Conservation (phyloP, 2,797 vertebrate genomes). For the Petrocephalus schoutedeni region DNA sequence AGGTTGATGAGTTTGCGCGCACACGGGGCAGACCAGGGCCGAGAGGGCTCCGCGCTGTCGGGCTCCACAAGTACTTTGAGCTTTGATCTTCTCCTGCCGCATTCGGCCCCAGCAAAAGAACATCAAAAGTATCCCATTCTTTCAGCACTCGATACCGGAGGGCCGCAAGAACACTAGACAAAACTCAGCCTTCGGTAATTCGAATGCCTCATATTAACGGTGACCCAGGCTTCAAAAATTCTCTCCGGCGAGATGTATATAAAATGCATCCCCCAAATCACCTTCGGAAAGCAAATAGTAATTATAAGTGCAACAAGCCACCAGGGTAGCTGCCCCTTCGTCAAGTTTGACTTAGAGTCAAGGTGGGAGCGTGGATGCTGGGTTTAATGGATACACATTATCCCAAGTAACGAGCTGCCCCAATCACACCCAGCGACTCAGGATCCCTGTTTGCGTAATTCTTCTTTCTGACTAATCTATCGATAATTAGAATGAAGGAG, state of each 20-base stretch:
- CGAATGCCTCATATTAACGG: not conserved
- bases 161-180: not conserved
- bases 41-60: not conserved
- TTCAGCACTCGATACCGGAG: not conserved
- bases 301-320: slow-evolving; percentile 31
- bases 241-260: no score
- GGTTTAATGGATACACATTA: slow-evolving; percentile 33
- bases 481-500: slow-evolving; percentile 31
- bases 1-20: slow-evolving; percentile 24
- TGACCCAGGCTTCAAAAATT: not conserved
- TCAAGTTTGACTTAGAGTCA: slow-evolving; percentile 33
- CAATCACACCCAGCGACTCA: slow-evolving; percentile 53
- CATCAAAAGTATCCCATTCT: not conserved
- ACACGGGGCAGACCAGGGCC: slow-evolving; percentile 24
- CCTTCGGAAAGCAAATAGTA: slow-evolving; percentile 19
- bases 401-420: slow-evolving; percentile 45
- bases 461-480: slow-evolving; percentile 20
- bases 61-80: not conserved
- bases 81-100: not conserved
- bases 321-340: slow-evolving; percentile 1
- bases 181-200: not conserved
- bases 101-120: not conserved
- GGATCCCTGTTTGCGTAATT: slow-evolving; percentile 31
- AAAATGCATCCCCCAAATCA: not conserved
- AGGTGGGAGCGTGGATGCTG: slow-evolving; percentile 14